These are phyloP conservation scores for Chloroceryle inda DNA, from an alignment of 2,797 vertebrate genomes.

Conservation along the genomic window DNA sequence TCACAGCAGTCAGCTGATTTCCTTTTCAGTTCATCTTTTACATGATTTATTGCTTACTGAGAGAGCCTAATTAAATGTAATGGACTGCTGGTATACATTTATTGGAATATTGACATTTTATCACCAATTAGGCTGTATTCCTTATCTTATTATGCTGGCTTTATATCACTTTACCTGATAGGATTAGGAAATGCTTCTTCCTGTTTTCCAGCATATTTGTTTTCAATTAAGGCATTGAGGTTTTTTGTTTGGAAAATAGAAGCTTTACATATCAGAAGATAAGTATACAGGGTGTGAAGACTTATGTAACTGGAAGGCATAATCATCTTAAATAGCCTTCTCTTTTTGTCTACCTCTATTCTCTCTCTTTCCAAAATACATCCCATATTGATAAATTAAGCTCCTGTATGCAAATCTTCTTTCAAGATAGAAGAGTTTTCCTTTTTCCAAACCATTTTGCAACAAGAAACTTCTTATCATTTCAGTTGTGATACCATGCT, in stretches of 20 bases:
- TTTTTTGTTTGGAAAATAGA: background rate
- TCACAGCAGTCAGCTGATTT: conserved; percentile 61
- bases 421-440: background rate
- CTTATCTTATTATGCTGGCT: conserved; percentile 69
- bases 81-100: conserved; percentile 58
- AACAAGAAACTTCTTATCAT: background rate
- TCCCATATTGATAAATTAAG: background rate
- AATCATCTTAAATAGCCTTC: background rate
- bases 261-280: background rate
- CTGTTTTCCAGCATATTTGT: conserved; percentile 1
- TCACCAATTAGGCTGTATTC: conserved; percentile 72
- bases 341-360: background rate
- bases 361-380: background rate
- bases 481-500: background rate
- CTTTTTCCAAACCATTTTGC: background rate
- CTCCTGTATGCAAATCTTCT: background rate
- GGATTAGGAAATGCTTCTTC: conserved; percentile 41
- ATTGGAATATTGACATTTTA: conserved; percentile 80
- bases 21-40: conserved; percentile 32
- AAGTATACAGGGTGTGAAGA: background rate
- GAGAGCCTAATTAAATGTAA: conserved; percentile 73
- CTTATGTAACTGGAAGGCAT: background rate
- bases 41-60: conserved; percentile 75
- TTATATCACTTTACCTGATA: conserved; percentile 50
- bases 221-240: background rate